Percentiles rank a stretch among this genome's conserved stretches.
These are phyloP conservation scores for Cyprinodon brontotheroides DNA, from an alignment of 2,113 vertebrate genomes.

Conservation along the genomic window DNA sequence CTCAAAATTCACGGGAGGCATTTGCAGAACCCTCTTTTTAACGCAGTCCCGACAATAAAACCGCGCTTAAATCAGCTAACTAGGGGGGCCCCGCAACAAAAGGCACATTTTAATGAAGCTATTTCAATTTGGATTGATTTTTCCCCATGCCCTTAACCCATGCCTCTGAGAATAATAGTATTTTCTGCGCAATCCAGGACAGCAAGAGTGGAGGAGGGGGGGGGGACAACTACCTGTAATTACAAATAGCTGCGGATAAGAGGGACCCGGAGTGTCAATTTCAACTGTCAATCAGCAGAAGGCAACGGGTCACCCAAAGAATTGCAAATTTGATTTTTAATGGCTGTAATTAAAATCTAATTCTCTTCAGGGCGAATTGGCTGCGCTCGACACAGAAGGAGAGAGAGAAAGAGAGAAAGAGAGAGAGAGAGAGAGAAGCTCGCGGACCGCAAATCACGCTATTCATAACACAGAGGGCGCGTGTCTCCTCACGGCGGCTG, in stretches of 20 bases:
- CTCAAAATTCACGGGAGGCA: constrained; percentile 57
- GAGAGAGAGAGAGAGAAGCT: constrained; percentile 78
- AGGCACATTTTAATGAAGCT: constrained; percentile 92
- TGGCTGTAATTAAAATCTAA: constrained; percentile 98
- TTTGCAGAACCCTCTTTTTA: constrained; percentile 75
- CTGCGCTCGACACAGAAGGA: constrained; percentile 24
- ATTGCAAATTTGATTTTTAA: constrained; percentile 99
- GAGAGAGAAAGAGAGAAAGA: constrained; percentile 77
- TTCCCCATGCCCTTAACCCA: constrained; percentile 90
- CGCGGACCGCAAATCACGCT: constrained; percentile 79
- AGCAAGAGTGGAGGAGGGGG: constrained; percentile 51
- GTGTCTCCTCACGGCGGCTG: constrained; percentile 58
- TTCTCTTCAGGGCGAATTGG: constrained; percentile 84
- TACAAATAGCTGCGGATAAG: constrained; percentile 97
- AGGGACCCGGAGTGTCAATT: constrained; percentile 97
- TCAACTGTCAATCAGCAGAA: constrained; percentile 95
- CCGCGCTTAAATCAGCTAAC: constrained; percentile 81
- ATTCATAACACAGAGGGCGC: constrained; percentile 69
- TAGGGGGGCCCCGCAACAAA: constrained; percentile 89
- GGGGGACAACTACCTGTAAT: constrained; percentile 95
- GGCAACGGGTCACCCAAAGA: constrained; percentile 95
- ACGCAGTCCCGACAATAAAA: constrained; percentile 86
- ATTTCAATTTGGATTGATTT: constrained; percentile 97
- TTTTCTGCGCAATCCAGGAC: constrained; percentile 93
- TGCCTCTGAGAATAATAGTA: constrained; percentile 93